These are phyloP conservation scores for Cnemophilus loriae DNA, from an alignment of 2,113 vertebrate species.

Conservation along the genomic window DNA sequence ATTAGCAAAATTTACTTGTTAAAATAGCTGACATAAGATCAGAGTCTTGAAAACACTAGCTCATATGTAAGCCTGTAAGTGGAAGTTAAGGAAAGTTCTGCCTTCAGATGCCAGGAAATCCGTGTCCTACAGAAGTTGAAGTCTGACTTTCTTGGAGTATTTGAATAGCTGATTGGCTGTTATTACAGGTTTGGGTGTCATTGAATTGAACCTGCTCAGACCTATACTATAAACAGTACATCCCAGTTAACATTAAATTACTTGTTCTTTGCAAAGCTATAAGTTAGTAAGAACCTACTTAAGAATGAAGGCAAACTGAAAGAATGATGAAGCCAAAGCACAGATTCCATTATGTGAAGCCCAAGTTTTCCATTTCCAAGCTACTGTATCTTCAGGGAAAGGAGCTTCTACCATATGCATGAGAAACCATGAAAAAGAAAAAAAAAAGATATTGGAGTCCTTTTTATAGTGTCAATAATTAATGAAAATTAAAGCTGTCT, in stretches of 20 bases:
- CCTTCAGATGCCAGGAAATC: not conserved
- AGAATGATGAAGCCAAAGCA: not conserved
- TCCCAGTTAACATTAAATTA: not conserved
- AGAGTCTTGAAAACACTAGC: not conserved
- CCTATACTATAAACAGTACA: not conserved
- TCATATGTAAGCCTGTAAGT: not conserved
- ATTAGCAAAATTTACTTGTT: not conserved
- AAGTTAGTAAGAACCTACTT: not conserved
- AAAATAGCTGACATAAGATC: not conserved
- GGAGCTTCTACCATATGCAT: not conserved
- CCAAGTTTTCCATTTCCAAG: not conserved
- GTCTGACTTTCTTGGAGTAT: not conserved
- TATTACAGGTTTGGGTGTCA: not conserved
- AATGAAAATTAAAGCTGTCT: not conserved
- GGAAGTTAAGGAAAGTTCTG: not conserved
- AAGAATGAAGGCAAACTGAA: not conserved
- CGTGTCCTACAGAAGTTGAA: not conserved
- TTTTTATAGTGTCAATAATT: conserved; percentile 6
- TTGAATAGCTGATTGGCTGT: not conserved
- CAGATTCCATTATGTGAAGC: not conserved
- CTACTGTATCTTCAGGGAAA: not conserved
- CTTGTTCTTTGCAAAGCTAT: not conserved
- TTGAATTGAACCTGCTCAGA: not conserved
- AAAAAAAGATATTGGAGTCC: not conserved
- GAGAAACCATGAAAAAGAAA: not conserved